Percentiles rank a stretch among this genome's conserved stretches.
phyloP scores from a whole-genome alignment of 2,113 vertebrate genomes.

The Eptesicus fuscus region DNA sequence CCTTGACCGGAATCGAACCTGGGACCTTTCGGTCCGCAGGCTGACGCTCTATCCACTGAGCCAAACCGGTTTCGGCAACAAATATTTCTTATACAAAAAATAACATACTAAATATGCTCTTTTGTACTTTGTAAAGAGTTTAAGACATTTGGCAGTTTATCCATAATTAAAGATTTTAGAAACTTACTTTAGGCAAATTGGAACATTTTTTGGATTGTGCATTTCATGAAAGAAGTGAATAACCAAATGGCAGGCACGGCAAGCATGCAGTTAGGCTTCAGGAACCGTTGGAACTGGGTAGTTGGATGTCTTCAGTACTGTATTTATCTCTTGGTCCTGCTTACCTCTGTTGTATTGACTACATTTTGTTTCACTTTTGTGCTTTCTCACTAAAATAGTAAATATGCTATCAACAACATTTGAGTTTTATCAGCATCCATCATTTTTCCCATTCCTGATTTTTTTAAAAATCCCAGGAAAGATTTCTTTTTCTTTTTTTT shows the following conservation, averaged over 20 bases:
- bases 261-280: background rate
- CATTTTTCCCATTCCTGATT: background rate
- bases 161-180: background rate
- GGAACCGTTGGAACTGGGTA: background rate
- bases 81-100: background rate
- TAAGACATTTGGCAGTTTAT: background rate
- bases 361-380: constrained; percentile 22
- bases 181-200: background rate
- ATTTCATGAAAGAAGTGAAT: background rate
- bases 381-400: constrained; percentile 27
- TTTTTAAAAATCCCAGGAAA: background rate
- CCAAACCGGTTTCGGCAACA: no score
- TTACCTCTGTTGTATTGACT: background rate
- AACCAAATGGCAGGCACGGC: background rate
- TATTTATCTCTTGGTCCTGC: background rate
- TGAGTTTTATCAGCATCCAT: background rate
- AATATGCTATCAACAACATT: background rate
- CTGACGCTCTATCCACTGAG: no score
- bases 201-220: background rate
- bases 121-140: constrained; percentile 19
- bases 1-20: no score
- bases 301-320: background rate
- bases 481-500: background rate
- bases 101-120: background rate
- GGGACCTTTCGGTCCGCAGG: no score